Evolutionary conservation across 1,140 invertebrate species (phyloP).

Genomic region (Gyrodactylus bullatarudis): DNA sequence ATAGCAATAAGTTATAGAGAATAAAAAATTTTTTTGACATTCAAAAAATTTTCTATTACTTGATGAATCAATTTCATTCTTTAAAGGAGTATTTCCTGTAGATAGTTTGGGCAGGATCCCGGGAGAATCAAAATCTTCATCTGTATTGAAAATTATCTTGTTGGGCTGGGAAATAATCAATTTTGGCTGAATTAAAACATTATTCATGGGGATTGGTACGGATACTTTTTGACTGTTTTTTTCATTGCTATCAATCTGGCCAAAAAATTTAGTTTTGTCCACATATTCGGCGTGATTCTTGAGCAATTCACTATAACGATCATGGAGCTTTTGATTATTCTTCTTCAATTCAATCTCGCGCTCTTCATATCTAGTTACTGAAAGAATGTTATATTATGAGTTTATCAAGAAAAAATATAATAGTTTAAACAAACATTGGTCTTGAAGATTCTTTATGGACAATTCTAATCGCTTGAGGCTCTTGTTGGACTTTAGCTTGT

Average conservation of each 20-base stretch:
- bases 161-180: background rate
- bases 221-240: background rate
- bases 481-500: background rate
- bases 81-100: background rate
- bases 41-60: background rate
- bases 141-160: background rate
- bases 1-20: too few species aligned
- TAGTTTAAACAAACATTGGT: background rate
- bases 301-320: conserved; percentile 38
- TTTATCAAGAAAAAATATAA: too few species aligned
- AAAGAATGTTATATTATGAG: too few species aligned
- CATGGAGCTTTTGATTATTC: conserved; percentile 36
- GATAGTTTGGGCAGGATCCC: background rate
- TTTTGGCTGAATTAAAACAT: background rate
- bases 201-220: background rate
- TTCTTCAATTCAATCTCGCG: conserved; percentile 36
- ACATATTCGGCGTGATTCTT: conserved; percentile 6
- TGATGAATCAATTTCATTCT: background rate
- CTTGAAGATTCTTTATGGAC: conserved; percentile 4
- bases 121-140: background rate
- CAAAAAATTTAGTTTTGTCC: background rate
- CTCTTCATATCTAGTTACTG: conserved; percentile 34
- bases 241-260: background rate
- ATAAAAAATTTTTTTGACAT: too few species aligned
- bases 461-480: background rate